Evolutionary conservation across 2,888 invertebrate species (phyloP).

Genomic region (Steromphala cineraria): DNA sequence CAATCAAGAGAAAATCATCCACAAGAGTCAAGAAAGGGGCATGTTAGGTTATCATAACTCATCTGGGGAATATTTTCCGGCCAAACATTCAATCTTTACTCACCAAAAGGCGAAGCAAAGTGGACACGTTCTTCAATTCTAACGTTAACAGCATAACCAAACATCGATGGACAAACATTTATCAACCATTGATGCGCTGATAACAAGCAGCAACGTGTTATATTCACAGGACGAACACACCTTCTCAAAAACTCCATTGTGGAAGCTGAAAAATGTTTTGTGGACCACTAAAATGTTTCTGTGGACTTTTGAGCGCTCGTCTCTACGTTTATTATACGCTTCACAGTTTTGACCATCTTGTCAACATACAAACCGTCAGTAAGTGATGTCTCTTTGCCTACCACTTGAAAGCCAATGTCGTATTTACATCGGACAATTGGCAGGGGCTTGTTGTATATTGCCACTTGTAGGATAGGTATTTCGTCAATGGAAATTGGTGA

Average conservation of each 20-base stretch:
- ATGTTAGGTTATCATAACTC: no score
- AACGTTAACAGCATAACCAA: not conserved
- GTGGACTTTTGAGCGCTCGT: not conserved
- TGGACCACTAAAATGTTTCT: not conserved
- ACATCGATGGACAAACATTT: not conserved
- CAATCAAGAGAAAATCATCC: no score
- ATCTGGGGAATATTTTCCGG: no score
- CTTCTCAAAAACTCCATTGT: not conserved
- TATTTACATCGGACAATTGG: not conserved
- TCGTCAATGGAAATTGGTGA: no score
- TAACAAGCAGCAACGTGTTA: not conserved
- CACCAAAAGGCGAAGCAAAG: no score
- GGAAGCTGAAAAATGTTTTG: not conserved
- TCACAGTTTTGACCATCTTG: not conserved
- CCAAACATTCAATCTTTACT: no score
- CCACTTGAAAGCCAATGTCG: not conserved
- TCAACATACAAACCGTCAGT: not conserved
- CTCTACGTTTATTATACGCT: not conserved
- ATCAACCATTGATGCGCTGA: not conserved
- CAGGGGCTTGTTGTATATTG: not conserved
- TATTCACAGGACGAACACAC: not conserved
- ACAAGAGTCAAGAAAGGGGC: no score
- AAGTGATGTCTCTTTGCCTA: conserved; percentile 3
- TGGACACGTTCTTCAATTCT: not conserved
- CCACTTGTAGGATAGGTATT: no score